Evolutionary conservation across 1,140 invertebrate genomes (phyloP).

Genomic region (Lordiphosa clarofinis): DNA sequence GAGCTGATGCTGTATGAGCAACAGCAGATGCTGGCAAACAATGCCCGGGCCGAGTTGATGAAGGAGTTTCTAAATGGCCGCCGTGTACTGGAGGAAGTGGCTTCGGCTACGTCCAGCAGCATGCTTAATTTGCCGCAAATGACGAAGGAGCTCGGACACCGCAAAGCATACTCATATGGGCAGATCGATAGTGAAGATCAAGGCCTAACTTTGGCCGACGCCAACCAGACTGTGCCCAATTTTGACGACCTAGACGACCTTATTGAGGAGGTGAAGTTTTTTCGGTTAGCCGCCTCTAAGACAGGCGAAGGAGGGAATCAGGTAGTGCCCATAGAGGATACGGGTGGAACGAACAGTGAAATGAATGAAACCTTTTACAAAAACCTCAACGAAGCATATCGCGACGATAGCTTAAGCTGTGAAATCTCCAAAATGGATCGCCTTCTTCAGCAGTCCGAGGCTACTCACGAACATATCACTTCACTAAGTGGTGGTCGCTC

Average conservation of each 20-base stretch:
- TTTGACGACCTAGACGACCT: slow-evolving; percentile 32
- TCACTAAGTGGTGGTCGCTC: slow-evolving; percentile 9
- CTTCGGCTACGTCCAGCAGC: slow-evolving; percentile 11
- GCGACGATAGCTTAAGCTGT: slow-evolving; percentile 83
- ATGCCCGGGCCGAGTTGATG: slow-evolving; percentile 53
- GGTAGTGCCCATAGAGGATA: slow-evolving; percentile 60
- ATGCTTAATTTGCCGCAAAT: slow-evolving; percentile 12
- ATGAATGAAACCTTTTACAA: slow-evolving; percentile 94
- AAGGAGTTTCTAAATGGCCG: slow-evolving; percentile 62
- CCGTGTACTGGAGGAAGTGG: slow-evolving; percentile 44
- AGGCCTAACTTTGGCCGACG: neutral
- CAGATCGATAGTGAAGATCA: neutral
- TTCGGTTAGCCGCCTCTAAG: slow-evolving; percentile 67
- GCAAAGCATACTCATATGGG: neutral
- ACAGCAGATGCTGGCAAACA: slow-evolving; percentile 59
- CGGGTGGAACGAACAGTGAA: slow-evolving; percentile 82
- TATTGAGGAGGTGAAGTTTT: slow-evolving; percentile 53
- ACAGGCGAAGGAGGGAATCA: slow-evolving; percentile 44
- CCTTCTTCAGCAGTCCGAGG: slow-evolving; percentile 47
- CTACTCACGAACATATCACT: slow-evolving; percentile 33
- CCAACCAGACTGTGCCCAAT: neutral
- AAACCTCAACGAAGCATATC: slow-evolving; percentile 91
- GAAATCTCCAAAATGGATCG: slow-evolving; percentile 66
- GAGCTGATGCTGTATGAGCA: slow-evolving; percentile 54
- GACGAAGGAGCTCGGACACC: neutral